Conservation (phyloP, 2,113 vertebrate species). For the Junco hyemalis region DNA sequence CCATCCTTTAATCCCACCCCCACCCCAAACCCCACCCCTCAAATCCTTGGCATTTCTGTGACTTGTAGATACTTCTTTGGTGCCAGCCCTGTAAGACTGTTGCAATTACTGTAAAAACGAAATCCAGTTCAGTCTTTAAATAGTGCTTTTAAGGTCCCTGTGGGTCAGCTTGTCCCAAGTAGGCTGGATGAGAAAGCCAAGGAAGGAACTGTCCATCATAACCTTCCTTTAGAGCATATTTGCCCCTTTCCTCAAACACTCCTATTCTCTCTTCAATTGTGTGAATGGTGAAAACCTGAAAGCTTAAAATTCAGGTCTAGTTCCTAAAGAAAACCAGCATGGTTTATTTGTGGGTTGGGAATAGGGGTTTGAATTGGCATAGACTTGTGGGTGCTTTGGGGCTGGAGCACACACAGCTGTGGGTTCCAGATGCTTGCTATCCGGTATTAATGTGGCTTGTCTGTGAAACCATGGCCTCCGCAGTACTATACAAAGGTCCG, state of each 20-base stretch:
- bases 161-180: background rate
- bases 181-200: background rate
- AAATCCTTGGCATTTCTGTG: background rate
- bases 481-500: constrained; percentile 68
- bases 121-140: background rate
- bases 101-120: background rate
- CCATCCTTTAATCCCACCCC: background rate
- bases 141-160: background rate
- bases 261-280: constrained; percentile 1
- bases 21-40: fast-evolving
- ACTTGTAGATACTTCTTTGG: background rate
- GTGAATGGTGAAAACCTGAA: constrained; percentile 55
- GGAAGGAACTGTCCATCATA: background rate
- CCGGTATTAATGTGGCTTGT: constrained; percentile 77
- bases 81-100: background rate
- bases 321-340: constrained; percentile 72
- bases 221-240: background rate
- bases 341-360: constrained; percentile 73
- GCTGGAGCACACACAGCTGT: constrained; percentile 70
- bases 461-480: constrained; percentile 76
- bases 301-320: constrained; percentile 67
- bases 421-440: constrained; percentile 77
- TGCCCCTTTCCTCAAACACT: background rate
- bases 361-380: constrained; percentile 72
- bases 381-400: constrained; percentile 72